A percentile compares a stretch with the other conserved stretches of the same genome.
Evolutionary conservation across 2,888 invertebrate species (phyloP).

Genomic region (Caenorhabditis sp.): DNA sequence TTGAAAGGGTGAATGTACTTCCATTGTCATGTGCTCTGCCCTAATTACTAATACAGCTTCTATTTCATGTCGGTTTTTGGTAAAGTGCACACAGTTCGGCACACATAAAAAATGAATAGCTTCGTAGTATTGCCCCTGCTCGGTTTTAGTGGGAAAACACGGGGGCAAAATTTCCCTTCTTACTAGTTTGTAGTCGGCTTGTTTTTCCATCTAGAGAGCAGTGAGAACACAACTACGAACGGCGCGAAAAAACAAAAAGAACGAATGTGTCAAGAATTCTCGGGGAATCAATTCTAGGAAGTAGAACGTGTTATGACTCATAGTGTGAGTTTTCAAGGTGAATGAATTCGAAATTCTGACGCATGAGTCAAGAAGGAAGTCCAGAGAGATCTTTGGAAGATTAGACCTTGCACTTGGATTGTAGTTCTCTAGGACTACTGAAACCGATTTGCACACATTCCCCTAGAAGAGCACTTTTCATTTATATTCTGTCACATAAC

Average conservation of each 20-base stretch:
- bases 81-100: conserved; percentile 17
- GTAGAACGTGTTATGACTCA: neutral
- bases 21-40: conserved; percentile 7
- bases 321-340: neutral
- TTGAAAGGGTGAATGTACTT: conserved; percentile 12
- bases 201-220: neutral
- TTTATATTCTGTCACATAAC: conserved; percentile 43
- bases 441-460: conserved; percentile 8
- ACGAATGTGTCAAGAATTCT: conserved; percentile 4
- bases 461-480: conserved; percentile 5
- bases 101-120: conserved; percentile 3
- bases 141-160: neutral
- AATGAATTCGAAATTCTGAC: neutral
- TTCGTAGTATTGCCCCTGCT: neutral
- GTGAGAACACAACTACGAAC: conserved; percentile 28
- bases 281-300: neutral
- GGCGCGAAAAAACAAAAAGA: conserved; percentile 18
- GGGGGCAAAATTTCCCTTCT: conserved; percentile 6
- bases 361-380: neutral
- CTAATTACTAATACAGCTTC: conserved; percentile 4
- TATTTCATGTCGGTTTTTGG: neutral
- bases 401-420: conserved; percentile 24
- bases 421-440: conserved; percentile 34
- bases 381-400: conserved; percentile 8
- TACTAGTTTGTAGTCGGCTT: no score